Percentiles rank a stretch among this genome's conserved stretches.
Evolutionary conservation across 1,140 invertebrate species (phyloP).

Genomic region (Eurosta solidaginis): DNA sequence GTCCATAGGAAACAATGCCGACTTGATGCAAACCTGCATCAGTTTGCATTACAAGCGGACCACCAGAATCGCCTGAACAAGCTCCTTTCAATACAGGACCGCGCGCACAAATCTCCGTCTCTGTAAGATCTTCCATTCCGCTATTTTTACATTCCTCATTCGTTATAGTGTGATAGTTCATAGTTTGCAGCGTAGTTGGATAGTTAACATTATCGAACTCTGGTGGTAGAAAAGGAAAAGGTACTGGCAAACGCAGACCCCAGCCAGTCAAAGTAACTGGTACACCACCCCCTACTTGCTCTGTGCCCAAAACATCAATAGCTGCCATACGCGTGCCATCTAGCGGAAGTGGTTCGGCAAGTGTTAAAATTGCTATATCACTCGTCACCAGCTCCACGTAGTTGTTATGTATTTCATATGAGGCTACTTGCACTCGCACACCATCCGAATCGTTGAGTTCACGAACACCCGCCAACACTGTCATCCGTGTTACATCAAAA

Average conservation of each 20-base stretch:
- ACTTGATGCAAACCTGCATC: slow-evolving; percentile 57
- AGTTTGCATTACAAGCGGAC: slow-evolving; percentile 63
- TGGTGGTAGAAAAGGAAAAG: slow-evolving; percentile 37
- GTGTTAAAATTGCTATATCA: slow-evolving; percentile 52
- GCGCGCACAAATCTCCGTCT: slow-evolving; percentile 61
- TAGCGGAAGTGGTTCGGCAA: slow-evolving; percentile 41
- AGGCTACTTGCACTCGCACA: slow-evolving; percentile 38
- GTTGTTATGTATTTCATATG: slow-evolving; percentile 46
- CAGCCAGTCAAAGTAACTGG: slow-evolving; percentile 53
- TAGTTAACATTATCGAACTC: slow-evolving; percentile 43
- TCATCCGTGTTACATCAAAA: slow-evolving; percentile 46
- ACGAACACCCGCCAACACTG: slow-evolving; percentile 61
- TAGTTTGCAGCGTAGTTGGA: slow-evolving; percentile 46
- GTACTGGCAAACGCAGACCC: slow-evolving; percentile 48
- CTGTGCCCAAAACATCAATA: slow-evolving; percentile 38
- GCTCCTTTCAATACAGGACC: slow-evolving; percentile 59
- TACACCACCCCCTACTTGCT: slow-evolving; percentile 41
- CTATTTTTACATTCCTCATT: slow-evolving; percentile 43
- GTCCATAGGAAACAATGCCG: slow-evolving; percentile 74
- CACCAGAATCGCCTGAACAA: slow-evolving; percentile 71
- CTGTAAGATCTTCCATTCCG: slow-evolving; percentile 49
- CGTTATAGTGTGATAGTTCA: slow-evolving; percentile 49
- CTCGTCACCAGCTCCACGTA: slow-evolving; percentile 48
- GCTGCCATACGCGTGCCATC: slow-evolving; percentile 40
- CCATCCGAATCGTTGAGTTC: slow-evolving; percentile 56